These are phyloP conservation scores for Lepidocyrtinus sp. DNA, from an alignment of 2,888 invertebrate genomes.

Conservation along the genomic window DNA sequence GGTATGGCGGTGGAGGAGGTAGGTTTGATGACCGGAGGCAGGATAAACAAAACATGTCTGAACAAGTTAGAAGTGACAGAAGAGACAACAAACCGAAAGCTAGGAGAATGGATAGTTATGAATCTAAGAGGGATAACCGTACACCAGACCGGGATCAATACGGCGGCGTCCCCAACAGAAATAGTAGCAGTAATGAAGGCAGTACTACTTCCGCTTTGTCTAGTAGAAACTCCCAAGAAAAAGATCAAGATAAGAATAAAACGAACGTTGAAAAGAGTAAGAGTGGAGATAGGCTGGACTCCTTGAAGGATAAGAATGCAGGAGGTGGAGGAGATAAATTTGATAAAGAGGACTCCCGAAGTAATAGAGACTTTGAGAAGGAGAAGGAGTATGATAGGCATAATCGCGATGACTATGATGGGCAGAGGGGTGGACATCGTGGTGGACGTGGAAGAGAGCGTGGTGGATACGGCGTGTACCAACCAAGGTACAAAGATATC, in stretches of 20 bases:
- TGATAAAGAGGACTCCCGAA: conserved; percentile 39
- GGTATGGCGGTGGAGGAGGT: conserved; percentile 34
- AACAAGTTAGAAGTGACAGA: conserved; percentile 14
- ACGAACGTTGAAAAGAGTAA: conserved; percentile 43
- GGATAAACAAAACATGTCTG: conserved; percentile 14
- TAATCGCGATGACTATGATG: conserved; percentile 33
- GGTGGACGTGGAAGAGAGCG: conserved; percentile 52
- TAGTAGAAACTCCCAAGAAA: conserved; percentile 39
- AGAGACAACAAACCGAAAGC: conserved; percentile 41
- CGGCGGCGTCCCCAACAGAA: not conserved
- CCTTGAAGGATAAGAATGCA: conserved; percentile 37
- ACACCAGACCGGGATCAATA: conserved; percentile 57
- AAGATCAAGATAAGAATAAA: conserved; percentile 32
- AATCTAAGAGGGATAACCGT: conserved; percentile 39
- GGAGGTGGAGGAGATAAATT: conserved; percentile 10
- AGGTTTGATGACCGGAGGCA: conserved; percentile 26
- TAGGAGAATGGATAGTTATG: conserved; percentile 53
- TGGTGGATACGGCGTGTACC: conserved; percentile 63
- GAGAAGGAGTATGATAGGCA: conserved; percentile 44
- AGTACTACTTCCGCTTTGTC: conserved; percentile 18
- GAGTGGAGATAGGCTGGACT: conserved; percentile 39
- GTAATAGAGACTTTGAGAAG: conserved; percentile 35
- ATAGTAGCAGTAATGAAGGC: conserved; percentile 16
- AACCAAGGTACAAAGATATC: conserved; percentile 37
- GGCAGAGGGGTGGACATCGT: conserved; percentile 29